A percentile compares a stretch with the other conserved stretches of the same genome.
These are phyloP conservation scores for Rhinopithecus roxellana DNA, from an alignment of 2,113 vertebrate genomes.

Conservation along the genomic window DNA sequence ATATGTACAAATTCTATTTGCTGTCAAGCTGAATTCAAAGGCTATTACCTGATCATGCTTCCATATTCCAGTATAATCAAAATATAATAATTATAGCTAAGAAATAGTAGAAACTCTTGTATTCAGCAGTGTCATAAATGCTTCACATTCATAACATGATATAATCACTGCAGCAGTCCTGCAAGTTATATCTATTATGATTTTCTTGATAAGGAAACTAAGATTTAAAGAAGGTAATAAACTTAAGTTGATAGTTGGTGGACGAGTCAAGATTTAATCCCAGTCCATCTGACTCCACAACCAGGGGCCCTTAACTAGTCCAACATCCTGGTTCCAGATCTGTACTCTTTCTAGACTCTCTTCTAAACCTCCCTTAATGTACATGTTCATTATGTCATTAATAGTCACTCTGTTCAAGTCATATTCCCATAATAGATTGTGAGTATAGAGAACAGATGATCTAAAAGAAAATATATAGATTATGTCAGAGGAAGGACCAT, in stretches of 20 bases:
- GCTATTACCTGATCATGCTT: background rate
- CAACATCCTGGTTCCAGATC: background rate
- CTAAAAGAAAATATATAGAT: background rate
- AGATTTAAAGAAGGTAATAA: background rate
- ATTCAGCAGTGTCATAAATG: background rate
- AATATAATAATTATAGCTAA: background rate
- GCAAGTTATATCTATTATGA: background rate
- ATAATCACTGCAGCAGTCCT: background rate
- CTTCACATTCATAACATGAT: background rate
- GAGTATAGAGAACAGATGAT: background rate
- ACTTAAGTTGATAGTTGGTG: background rate
- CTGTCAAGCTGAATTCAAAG: background rate
- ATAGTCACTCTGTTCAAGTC: background rate
- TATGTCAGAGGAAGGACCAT: background rate
- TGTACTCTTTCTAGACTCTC: background rate
- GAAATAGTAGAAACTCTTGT: background rate
- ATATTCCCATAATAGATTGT: background rate
- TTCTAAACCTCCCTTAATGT: background rate
- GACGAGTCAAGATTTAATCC: background rate
- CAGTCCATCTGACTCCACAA: background rate
- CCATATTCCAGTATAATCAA: background rate
- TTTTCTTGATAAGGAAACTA: background rate
- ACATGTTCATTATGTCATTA: background rate
- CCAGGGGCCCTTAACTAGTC: background rate
- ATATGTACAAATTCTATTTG: background rate